A percentile compares a stretch with the other conserved stretches of the same genome.
phyloP scores from a whole-genome alignment of 1,140 invertebrate genomes.

The Bathynomus jamesi region DNA sequence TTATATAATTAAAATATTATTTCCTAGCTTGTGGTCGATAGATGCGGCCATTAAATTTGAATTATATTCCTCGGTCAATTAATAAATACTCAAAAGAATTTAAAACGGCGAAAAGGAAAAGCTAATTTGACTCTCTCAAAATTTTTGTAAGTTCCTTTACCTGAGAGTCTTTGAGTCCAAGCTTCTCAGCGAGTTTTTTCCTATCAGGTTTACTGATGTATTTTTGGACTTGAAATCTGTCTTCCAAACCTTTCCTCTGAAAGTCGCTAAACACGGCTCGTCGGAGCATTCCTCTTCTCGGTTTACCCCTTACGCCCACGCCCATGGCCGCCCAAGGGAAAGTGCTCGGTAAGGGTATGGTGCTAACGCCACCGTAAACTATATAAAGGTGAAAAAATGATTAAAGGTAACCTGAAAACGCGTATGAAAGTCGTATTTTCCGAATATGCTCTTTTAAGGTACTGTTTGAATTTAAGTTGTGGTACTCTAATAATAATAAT shows the following conservation, averaged over 20 bases:
- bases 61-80: too few species aligned
- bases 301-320: slow-evolving; percentile 43
- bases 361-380: slow-evolving; percentile 27
- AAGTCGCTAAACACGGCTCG: slow-evolving; percentile 71
- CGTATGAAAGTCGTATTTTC: neutral
- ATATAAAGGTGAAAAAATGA: neutral
- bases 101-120: too few species aligned
- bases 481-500: neutral
- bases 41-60: too few species aligned
- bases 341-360: slow-evolving; percentile 55
- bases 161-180: slow-evolving; percentile 60
- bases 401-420: too few species aligned
- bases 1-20: too few species aligned
- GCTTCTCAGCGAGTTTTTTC: slow-evolving; percentile 54
- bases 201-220: slow-evolving; percentile 58
- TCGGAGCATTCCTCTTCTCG: slow-evolving; percentile 50
- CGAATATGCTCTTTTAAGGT: neutral
- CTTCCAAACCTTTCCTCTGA: slow-evolving; percentile 55
- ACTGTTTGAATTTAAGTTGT: neutral
- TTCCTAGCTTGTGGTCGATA: too few species aligned
- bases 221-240: slow-evolving; percentile 56
- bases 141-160: too few species aligned
- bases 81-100: too few species aligned
- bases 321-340: slow-evolving; percentile 64
- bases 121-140: too few species aligned